These are phyloP conservation scores for Agonopterix subpropinquella DNA, from an alignment of 2,888 invertebrate species.

Conservation along the genomic window DNA sequence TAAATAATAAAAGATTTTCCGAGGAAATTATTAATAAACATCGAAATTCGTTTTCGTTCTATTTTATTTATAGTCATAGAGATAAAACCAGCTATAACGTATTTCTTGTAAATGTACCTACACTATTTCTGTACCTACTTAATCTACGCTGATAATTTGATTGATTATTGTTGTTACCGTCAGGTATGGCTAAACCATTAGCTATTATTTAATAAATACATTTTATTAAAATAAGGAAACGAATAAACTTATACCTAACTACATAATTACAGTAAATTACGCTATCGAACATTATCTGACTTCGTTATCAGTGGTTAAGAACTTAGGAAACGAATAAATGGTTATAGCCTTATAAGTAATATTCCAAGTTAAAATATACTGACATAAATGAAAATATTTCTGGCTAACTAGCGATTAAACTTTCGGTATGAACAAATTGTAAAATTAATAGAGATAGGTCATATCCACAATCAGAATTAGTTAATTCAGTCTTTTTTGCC, in stretches of 20 bases:
- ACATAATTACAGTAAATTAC: constrained; percentile 5
- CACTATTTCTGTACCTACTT: neutral
- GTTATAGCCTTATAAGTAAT: neutral
- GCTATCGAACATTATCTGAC: constrained; percentile 6
- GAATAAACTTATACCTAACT: neutral
- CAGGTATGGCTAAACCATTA: too few species aligned
- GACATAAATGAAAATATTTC: neutral
- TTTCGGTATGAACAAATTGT: neutral
- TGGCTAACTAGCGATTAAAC: neutral
- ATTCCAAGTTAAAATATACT: neutral
- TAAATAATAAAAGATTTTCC: too few species aligned
- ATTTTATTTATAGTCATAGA: too few species aligned
- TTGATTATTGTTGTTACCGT: too few species aligned
- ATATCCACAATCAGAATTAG: constrained; percentile 34
- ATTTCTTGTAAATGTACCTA: neutral
- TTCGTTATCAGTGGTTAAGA: neutral
- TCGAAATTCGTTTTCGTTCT: too few species aligned
- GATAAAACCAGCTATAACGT: too few species aligned
- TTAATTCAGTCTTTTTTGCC: constrained; percentile 43
- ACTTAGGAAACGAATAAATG: constrained; percentile 4
- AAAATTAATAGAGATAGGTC: constrained; percentile 15
- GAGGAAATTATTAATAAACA: too few species aligned
- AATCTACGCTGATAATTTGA: neutral
- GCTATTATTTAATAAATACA: neutral
- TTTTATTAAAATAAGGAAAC: constrained; percentile 1